Evolutionary conservation across 2,113 vertebrate genomes (phyloP).

Genomic region (Salvelinus fontinalis): DNA sequence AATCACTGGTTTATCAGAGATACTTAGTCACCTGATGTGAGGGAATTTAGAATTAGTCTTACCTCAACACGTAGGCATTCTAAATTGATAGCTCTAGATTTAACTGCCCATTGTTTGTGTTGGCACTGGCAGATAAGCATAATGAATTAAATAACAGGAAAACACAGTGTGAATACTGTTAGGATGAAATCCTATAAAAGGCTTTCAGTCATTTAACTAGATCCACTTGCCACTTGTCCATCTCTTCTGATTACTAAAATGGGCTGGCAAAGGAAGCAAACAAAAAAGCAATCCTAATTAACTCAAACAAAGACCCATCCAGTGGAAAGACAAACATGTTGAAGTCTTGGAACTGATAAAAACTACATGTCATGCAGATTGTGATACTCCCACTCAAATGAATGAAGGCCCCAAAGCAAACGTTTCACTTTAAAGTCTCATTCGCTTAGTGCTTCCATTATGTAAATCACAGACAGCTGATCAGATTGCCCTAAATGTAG

Average conservation of each 20-base stretch:
- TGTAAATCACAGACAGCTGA: neutral
- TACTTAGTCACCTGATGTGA: neutral
- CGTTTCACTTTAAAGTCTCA: constrained; percentile 14
- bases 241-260: constrained; percentile 62
- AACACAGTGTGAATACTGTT: constrained; percentile 57
- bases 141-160: constrained; percentile 65
- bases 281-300: constrained; percentile 50
- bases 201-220: constrained; percentile 67
- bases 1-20: constrained; percentile 37
- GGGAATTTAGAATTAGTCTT: constrained; percentile 57
- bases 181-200: constrained; percentile 72
- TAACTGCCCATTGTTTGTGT: constrained; percentile 59
- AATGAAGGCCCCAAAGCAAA: neutral
- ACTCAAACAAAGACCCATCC: constrained; percentile 17
- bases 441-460: neutral
- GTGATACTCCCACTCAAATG: neutral
- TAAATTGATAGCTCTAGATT: constrained; percentile 51
- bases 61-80: constrained; percentile 36
- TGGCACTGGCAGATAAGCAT: constrained; percentile 60
- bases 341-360: constrained; percentile 34
- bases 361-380: constrained; percentile 9
- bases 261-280: constrained; percentile 70
- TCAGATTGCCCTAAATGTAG: neutral
- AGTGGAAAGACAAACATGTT: constrained; percentile 35
- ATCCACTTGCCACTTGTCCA: constrained; percentile 54